Percentiles rank a stretch among this genome's conserved stretches.
Conservation (phyloP, 2,888 invertebrate species). For the Ormyrus pomaceus region DNA sequence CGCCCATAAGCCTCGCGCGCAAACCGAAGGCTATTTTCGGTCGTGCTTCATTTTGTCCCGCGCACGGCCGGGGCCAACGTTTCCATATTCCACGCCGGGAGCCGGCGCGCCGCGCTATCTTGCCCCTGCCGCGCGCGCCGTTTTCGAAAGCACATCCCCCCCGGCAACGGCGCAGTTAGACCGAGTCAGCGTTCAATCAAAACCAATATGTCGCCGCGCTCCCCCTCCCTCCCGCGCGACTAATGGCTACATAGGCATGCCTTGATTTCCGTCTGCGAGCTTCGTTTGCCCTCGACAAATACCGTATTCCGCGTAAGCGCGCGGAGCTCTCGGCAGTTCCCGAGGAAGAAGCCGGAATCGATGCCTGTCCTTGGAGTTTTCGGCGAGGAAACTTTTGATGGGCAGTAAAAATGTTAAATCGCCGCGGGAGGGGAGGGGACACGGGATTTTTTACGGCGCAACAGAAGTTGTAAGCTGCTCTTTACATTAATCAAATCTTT, state of each 20-base stretch:
- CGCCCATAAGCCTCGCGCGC: conserved; percentile 13
- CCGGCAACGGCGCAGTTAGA: conserved; percentile 44
- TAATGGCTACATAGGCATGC: conserved; percentile 4
- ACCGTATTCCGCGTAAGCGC: background rate
- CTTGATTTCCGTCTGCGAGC: conserved; percentile 32
- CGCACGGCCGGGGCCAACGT: conserved; percentile 18
- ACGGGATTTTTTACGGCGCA: too few species aligned
- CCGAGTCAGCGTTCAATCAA: conserved; percentile 57
- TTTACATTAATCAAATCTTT: too few species aligned
- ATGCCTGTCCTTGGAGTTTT: background rate
- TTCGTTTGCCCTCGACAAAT: conserved; percentile 42
- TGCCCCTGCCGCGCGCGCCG: background rate
- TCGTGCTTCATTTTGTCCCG: conserved; percentile 52
- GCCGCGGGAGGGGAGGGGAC: too few species aligned
- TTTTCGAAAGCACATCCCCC: conserved; percentile 44
- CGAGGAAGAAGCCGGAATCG: background rate
- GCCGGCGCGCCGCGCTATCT: conserved; percentile 6
- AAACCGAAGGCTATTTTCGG: conserved; percentile 52
- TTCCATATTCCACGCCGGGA: conserved; percentile 44
- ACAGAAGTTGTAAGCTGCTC: too few species aligned
- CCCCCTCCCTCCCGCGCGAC: background rate
- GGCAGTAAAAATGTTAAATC: background rate
- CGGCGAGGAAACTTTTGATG: background rate
- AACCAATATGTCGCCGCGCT: conserved; percentile 49
- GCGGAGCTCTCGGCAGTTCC: background rate